Base-by-base conservation (phyloP, 1,140 invertebrate species). In the Drosophila mayri region DNA sequence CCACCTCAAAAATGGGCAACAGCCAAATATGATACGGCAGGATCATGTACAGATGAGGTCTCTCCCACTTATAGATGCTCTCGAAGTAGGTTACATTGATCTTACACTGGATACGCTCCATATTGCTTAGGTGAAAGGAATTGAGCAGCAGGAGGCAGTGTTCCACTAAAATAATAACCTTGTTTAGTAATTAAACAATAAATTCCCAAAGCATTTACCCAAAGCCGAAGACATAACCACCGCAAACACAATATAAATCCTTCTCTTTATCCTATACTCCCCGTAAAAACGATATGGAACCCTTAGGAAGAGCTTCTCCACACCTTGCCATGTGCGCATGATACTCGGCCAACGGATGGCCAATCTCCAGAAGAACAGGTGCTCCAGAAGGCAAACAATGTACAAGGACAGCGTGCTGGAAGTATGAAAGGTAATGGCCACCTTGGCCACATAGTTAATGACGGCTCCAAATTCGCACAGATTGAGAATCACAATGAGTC, bases 361-460 rank as follows among this genome's bases (percentile, higher is more conserved):
- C 71, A 92, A 47, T 64, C 77, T 52, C 86, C 90, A 92, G 50
- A 92, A 92, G 67, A 79, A 88, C 7, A 92, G 10, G 44, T 92
- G 91, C 63, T 92, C 91, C 70, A 92, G 20, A 12, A 92, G 35
- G 14, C 91, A 92, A 9, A 92, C 87, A 22, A 86, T 62, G 52
- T 84, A 92, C 14, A 92, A 58, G 0, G 91, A 78, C 37, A 92
- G 32, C 1, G 84, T 71, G 59, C 91, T 92, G 22, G 87, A 86
- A 8, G 66, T 84, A 25, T 92, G 87, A 55, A 92, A 92, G 52
- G 46, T 90, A 12, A 92, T 49, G 22, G 84, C 79, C 37, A 72
- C 68, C 1, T 71, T 59, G 37, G 37, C 38, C 7, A 92, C 57
- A 62, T 76, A 75, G 50, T 84, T 68, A 6, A 91, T 32, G 16